These are phyloP conservation scores for Drosophila colorata DNA, from an alignment of 2,888 invertebrate species.

Conservation along the genomic window DNA sequence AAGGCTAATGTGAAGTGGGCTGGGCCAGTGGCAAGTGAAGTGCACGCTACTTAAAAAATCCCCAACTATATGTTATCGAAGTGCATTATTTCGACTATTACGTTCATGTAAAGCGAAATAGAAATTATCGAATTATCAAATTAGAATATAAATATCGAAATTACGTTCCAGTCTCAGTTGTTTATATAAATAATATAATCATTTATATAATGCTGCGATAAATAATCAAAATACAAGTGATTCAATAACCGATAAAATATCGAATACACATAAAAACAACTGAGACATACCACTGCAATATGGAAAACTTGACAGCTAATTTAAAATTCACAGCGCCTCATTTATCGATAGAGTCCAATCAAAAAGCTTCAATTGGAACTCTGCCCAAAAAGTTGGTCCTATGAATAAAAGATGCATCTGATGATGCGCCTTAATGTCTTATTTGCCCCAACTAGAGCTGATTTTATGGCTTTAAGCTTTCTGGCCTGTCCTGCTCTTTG, in stretches of 20 bases:
- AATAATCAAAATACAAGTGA: no score
- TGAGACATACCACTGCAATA: no score
- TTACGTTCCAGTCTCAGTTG: no score
- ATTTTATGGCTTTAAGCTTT: slow-evolving; percentile 7
- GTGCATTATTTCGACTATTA: not conserved
- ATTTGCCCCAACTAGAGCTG: slow-evolving; percentile 11
- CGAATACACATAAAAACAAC: no score
- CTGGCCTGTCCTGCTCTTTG: not conserved
- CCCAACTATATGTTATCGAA: not conserved
- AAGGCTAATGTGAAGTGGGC: slow-evolving; percentile 18
- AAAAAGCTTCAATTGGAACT: slow-evolving; percentile 9
- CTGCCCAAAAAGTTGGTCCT: slow-evolving; percentile 10
- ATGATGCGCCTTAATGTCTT: slow-evolving; percentile 23
- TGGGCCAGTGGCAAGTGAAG: slow-evolving; percentile 12
- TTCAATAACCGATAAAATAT: no score
- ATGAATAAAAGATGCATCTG: slow-evolving; percentile 21
- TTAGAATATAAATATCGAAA: no score
- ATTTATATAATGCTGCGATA: no score
- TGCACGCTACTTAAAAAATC: slow-evolving; percentile 5
- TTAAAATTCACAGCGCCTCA: no score
- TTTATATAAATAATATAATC: no score
- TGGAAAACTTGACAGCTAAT: not conserved
- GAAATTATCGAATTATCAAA: no score
- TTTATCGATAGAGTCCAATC: slow-evolving; percentile 2
- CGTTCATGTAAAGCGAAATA: no score